Percentiles rank a stretch among this genome's conserved stretches.
phyloP scores from a whole-genome alignment of 2,113 vertebrate species.

The Tyrannus savana region DNA sequence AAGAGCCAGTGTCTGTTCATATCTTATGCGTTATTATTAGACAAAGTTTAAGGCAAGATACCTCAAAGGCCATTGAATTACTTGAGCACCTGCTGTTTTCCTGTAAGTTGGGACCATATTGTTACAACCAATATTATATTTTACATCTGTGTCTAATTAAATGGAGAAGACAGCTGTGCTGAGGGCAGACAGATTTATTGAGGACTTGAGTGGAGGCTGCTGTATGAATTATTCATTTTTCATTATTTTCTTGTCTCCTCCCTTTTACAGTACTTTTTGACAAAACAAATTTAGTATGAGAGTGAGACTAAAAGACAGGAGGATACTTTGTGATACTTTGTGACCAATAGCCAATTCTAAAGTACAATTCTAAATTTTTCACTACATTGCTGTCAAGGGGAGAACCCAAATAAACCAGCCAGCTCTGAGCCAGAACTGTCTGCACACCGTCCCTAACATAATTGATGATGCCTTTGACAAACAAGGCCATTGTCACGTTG shows the following conservation, averaged over 20 bases:
- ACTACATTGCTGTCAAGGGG: background rate
- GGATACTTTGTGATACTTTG: background rate
- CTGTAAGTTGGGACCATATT: background rate
- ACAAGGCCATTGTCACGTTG: slow-evolving; percentile 35
- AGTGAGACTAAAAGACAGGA: background rate
- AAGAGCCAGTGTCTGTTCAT: background rate
- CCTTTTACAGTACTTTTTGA: slow-evolving; percentile 22
- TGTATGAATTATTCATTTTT: slow-evolving; percentile 58
- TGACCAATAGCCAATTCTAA: background rate
- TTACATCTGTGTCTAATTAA: slow-evolving; percentile 34
- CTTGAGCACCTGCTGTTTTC: background rate
- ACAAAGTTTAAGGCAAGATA: background rate
- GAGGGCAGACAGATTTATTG: slow-evolving; percentile 27
- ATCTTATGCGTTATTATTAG: background rate
- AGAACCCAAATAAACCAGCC: slow-evolving; percentile 12
- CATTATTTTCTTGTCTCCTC: slow-evolving; percentile 10
- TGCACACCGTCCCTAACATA: slow-evolving; percentile 62
- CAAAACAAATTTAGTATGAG: background rate
- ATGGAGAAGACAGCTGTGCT: slow-evolving; percentile 37
- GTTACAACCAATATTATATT: background rate
- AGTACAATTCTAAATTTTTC: background rate
- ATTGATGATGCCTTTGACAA: slow-evolving; percentile 62
- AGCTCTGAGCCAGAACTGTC: slow-evolving; percentile 48
- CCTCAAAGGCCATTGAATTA: background rate
- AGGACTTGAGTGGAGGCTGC: background rate